phyloP scores from a whole-genome alignment of 2,888 invertebrate species.

The Cylloceria caligata region DNA sequence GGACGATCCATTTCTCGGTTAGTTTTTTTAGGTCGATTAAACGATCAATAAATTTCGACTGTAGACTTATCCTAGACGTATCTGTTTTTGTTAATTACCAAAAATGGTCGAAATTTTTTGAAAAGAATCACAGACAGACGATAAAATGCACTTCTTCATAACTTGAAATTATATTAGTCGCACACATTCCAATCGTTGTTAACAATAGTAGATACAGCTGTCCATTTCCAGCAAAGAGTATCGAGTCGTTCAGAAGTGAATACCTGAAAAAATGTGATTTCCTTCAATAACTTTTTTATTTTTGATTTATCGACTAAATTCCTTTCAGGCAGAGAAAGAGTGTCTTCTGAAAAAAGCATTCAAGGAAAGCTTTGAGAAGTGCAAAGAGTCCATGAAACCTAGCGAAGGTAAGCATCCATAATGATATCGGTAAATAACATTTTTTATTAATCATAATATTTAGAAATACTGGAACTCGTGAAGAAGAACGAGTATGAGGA shows the following conservation, averaged over 20 bases:
- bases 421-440: neutral
- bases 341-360: conserved; percentile 59
- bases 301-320: neutral
- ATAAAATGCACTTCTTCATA: no score
- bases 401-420: conserved; percentile 55
- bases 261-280: neutral
- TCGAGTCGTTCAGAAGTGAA: neutral
- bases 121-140: no score
- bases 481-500: conserved; percentile 23
- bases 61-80: no score
- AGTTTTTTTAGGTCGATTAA: no score
- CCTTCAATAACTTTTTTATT: neutral
- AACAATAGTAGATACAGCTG: no score
- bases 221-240: no score
- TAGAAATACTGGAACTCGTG: conserved; percentile 51
- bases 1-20: no score
- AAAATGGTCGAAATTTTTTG: no score
- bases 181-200: no score
- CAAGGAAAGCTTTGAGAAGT: conserved; percentile 40
- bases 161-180: no score
- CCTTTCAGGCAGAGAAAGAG: conserved; percentile 23
- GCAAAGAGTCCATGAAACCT: conserved; percentile 55
- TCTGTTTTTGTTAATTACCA: no score
- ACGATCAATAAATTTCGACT: no score
- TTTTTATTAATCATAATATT: neutral